Percentiles rank a stretch among this genome's conserved stretches.
phyloP scores from a whole-genome alignment of 2,797 vertebrate genomes.

The Sternotherus odoratus region DNA sequence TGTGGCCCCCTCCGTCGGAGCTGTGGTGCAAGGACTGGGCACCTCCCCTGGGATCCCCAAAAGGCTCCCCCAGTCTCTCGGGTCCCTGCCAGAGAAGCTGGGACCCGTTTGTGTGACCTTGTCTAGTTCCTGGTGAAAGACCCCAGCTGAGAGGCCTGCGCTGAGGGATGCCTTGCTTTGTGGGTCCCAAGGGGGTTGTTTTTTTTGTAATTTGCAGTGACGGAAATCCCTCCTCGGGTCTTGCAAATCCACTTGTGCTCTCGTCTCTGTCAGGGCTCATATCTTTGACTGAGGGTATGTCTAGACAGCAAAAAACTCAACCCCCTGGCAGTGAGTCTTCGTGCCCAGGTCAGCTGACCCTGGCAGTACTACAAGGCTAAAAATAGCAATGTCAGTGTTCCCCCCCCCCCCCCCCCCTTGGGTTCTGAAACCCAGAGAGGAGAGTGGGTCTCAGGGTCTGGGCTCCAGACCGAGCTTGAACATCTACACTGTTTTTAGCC shows the following conservation, averaged over 20 bases:
- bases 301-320: not conserved
- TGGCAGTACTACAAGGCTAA: not conserved
- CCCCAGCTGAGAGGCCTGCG: not conserved
- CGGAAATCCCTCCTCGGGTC: rapidly evolving
- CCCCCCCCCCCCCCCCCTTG: no score
- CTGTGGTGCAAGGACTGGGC: no score
- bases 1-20: no score
- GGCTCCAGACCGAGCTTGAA: not conserved
- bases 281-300: not conserved
- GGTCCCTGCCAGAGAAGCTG: rapidly evolving
- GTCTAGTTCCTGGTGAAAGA: not conserved
- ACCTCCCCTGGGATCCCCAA: rapidly evolving
- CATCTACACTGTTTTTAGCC: not conserved
- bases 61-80: not conserved
- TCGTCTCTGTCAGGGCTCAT: not conserved
- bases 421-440: not conserved
- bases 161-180: rapidly evolving
- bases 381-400: not conserved
- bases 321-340: no score
- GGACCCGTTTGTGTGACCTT: not conserved
- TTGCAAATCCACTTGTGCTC: not conserved
- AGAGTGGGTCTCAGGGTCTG: not conserved
- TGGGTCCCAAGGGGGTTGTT: not conserved
- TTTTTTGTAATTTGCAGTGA: not conserved
- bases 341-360: not conserved